Conservation (phyloP, 2,113 vertebrate genomes). For the Circaetus cinerascens region DNA sequence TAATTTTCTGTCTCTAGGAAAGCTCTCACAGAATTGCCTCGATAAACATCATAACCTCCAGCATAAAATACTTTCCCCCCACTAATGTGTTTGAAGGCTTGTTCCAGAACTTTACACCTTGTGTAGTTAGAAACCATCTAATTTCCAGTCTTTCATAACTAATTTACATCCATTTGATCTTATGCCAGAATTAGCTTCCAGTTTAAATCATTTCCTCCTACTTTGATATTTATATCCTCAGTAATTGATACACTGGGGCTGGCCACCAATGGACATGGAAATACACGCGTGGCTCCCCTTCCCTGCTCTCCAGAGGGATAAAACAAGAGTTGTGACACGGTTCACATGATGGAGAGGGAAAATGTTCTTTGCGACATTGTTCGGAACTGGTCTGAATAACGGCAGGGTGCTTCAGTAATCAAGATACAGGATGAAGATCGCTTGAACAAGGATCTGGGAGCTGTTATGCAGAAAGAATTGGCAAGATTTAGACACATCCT, state of each 20-base stretch:
- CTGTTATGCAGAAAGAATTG: not conserved
- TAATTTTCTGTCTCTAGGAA: not conserved
- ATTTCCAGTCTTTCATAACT: not conserved
- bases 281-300: fast-evolving
- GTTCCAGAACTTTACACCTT: not conserved
- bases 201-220: not conserved
- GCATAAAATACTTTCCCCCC: not conserved
- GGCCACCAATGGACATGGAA: not conserved
- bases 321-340: not conserved
- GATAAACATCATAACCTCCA: not conserved
- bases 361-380: fast-evolving
- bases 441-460: not conserved
- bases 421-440: not conserved
- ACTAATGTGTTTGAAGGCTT: not conserved
- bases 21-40: not conserved
- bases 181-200: not conserved
- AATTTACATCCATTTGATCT: not conserved
- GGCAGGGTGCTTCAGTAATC: not conserved
- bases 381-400: not conserved
- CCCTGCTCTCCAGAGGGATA: not conserved
- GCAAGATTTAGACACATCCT: not conserved
- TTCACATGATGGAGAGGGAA: not conserved
- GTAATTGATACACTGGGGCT: not conserved
- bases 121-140: not conserved
- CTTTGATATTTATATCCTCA: not conserved